Evolutionary conservation across 2,888 invertebrate genomes (phyloP).

Genomic region (Machimus atricapillus): DNA sequence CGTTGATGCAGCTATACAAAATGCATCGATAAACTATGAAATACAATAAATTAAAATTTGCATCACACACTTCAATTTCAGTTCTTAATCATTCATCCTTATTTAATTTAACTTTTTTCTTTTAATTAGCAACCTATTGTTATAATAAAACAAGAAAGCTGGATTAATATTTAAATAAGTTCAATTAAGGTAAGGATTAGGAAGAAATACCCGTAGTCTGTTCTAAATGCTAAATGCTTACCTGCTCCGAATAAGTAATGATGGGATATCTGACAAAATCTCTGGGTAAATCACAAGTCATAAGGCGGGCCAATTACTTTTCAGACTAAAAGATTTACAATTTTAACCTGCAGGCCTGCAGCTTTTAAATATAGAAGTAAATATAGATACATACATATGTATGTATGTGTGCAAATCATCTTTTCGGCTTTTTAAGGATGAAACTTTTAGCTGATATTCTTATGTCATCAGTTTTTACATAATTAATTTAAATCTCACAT

Average conservation of each 20-base stretch:
- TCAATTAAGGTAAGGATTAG: not conserved
- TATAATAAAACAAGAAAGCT: not conserved
- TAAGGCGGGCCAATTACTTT: not conserved
- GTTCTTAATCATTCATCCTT: too few species aligned
- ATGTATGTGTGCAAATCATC: too few species aligned
- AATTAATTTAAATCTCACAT: too few species aligned
- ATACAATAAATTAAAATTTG: too few species aligned
- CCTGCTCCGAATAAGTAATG: not conserved
- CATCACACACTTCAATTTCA: too few species aligned
- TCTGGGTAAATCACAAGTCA: not conserved
- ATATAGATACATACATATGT: too few species aligned
- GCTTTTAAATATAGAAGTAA: not conserved
- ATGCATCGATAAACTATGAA: too few species aligned
- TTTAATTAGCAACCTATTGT: not conserved
- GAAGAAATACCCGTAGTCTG: not conserved
- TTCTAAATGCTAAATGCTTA: not conserved
- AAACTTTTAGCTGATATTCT: too few species aligned
- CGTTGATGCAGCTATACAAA: not conserved
- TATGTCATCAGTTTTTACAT: not conserved
- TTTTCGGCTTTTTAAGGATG: too few species aligned
- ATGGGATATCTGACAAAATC: not conserved
- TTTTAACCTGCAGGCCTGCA: not conserved
- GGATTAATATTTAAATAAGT: not conserved
- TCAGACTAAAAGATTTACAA: not conserved
- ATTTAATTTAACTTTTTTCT: too few species aligned